Percentiles rank a stretch among this genome's conserved stretches.
phyloP scores from a whole-genome alignment of 2,888 invertebrate genomes.

The Drosophila crucigera region DNA sequence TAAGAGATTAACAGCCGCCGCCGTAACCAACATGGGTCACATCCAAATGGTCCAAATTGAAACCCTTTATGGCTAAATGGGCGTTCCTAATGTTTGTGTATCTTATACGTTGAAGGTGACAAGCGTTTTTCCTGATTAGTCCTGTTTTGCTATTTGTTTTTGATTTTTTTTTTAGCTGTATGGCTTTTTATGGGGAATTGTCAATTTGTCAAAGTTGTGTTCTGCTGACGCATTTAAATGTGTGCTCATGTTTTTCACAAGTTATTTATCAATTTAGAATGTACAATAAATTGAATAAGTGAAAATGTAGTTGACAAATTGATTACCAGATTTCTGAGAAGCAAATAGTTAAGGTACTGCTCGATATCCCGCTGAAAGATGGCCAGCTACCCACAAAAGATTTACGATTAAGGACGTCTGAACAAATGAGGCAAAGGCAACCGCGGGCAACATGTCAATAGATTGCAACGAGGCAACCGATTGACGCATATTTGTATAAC shows the following conservation, averaged over 20 bases:
- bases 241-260: not conserved
- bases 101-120: slow-evolving; percentile 53
- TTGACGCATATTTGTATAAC: slow-evolving; percentile 73
- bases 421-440: slow-evolving; percentile 43
- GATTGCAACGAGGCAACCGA: slow-evolving; percentile 42
- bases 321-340: slow-evolving; percentile 45
- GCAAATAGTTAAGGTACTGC: slow-evolving; percentile 29
- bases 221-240: slow-evolving; percentile 2
- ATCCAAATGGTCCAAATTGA: slow-evolving; percentile 36
- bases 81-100: slow-evolving; percentile 70
- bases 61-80: slow-evolving; percentile 59
- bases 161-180: not conserved
- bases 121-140: slow-evolving; percentile 39
- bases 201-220: slow-evolving; percentile 1
- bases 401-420: slow-evolving; percentile 57
- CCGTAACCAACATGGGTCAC: slow-evolving; percentile 61
- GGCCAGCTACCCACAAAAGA: slow-evolving; percentile 59
- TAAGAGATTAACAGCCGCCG: slow-evolving; percentile 79
- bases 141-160: slow-evolving; percentile 12
- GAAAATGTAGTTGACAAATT: slow-evolving; percentile 19
- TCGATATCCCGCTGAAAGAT: slow-evolving; percentile 21
- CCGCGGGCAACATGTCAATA: slow-evolving; percentile 45
- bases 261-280: not conserved
- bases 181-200: not conserved
- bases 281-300: not conserved